Conservation (phyloP, 2,888 invertebrate genomes). For the Caenorhabditis angaria region DNA sequence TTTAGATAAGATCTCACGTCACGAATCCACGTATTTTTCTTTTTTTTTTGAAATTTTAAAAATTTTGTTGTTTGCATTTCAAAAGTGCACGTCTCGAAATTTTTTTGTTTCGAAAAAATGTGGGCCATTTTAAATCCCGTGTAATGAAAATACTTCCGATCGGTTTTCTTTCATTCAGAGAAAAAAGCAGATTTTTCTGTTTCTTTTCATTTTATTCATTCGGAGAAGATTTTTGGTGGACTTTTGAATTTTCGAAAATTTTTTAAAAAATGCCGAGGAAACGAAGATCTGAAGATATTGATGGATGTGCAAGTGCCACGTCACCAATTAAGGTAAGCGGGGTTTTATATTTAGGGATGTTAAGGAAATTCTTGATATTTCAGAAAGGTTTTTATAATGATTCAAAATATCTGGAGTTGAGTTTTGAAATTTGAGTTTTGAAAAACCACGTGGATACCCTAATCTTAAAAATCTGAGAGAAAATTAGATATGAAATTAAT, state of each 20-base stretch:
- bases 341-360: not conserved
- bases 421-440: too few species aligned
- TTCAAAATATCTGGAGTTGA: too few species aligned
- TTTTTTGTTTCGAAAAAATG: too few species aligned
- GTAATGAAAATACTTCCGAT: conserved; percentile 4
- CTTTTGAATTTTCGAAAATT: too few species aligned
- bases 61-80: not conserved
- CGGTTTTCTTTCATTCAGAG: not conserved
- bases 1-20: conserved; percentile 2
- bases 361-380: too few species aligned
- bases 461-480: too few species aligned
- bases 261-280: conserved; percentile 48
- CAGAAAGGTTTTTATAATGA: too few species aligned
- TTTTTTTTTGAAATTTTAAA: not conserved
- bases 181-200: not conserved
- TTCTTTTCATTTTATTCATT: not conserved
- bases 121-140: too few species aligned
- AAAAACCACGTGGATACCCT: too few species aligned
- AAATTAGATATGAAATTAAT: too few species aligned
- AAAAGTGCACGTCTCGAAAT: not conserved
- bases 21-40: not conserved
- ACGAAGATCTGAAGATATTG: conserved; percentile 43
- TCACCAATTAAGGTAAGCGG: conserved; percentile 33
- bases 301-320: conserved; percentile 29
- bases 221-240: not conserved